phyloP scores from a whole-genome alignment of 1,140 invertebrate genomes.

The Heterodera carotae region DNA sequence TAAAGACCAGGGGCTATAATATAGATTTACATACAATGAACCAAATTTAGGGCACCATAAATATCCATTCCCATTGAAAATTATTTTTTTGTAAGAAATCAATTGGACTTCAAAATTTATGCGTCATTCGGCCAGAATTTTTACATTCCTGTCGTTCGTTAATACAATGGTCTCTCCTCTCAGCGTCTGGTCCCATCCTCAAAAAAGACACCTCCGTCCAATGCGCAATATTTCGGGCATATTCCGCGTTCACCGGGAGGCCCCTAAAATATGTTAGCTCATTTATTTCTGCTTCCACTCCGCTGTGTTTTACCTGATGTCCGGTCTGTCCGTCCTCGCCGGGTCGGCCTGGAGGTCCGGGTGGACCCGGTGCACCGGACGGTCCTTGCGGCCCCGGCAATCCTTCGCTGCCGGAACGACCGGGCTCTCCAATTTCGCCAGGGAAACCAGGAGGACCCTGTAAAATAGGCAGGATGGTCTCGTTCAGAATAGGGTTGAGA shows the following conservation, averaged over 20 bases:
- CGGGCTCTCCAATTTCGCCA: constrained; percentile 52
- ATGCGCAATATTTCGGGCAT: constrained; percentile 45
- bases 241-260: constrained; percentile 40
- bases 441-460: constrained; percentile 58
- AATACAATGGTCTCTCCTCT: background rate
- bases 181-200: constrained; percentile 44
- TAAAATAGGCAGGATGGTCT: constrained; percentile 14
- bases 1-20: no score
- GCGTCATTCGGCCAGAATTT: no score
- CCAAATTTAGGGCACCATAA: no score
- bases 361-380: constrained; percentile 39
- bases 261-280: constrained; percentile 4
- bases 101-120: no score
- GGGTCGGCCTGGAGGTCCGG: constrained; percentile 56
- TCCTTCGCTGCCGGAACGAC: constrained; percentile 52
- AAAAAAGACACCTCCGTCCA: constrained; percentile 46
- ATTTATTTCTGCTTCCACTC: background rate
- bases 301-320: constrained; percentile 26
- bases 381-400: constrained; percentile 32
- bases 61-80: no score
- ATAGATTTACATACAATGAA: no score
- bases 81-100: no score
- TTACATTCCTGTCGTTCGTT: no score
- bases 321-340: constrained; percentile 52
- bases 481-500: background rate